A percentile compares a stretch with the other conserved stretches of the same genome.
Conservation (phyloP, 2,113 vertebrate species). For the Varanus komodoensis region DNA sequence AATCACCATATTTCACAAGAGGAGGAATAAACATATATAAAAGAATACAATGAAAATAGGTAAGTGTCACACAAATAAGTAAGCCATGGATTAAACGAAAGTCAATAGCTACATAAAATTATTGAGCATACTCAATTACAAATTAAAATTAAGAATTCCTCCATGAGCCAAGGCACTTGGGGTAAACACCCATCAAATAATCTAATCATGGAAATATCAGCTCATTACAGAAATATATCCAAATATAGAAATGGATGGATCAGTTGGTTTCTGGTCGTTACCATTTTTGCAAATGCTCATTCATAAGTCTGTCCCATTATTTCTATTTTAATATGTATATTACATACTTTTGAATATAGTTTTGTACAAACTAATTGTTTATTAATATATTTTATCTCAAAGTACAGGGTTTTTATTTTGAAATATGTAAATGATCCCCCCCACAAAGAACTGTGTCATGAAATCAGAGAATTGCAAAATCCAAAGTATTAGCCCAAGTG, state of each 20-base stretch:
- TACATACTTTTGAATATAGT: not conserved
- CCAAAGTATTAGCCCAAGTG: not conserved
- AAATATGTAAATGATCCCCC: not conserved
- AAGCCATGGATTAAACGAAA: not conserved
- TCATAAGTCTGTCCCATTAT: not conserved
- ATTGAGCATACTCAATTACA: not conserved
- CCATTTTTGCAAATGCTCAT: not conserved
- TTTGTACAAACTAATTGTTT: not conserved
- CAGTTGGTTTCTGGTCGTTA: not conserved
- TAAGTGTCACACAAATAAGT: not conserved
- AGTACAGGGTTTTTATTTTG: not conserved
- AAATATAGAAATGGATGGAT: not conserved
- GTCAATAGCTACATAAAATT: not conserved
- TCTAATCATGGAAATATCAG: not conserved
- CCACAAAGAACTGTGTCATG: not conserved
- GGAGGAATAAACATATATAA: not conserved
- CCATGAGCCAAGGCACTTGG: not conserved
- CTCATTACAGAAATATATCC: not conserved
- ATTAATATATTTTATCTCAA: not conserved
- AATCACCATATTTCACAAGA: not conserved
- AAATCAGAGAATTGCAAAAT: not conserved
- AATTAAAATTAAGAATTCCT: not conserved
- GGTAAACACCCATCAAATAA: too few species aligned
- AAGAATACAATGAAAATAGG: not conserved
- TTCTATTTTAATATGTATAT: not conserved